Evolutionary conservation across 2,797 vertebrate species (phyloP).

Genomic region (Channallabes apus): DNA sequence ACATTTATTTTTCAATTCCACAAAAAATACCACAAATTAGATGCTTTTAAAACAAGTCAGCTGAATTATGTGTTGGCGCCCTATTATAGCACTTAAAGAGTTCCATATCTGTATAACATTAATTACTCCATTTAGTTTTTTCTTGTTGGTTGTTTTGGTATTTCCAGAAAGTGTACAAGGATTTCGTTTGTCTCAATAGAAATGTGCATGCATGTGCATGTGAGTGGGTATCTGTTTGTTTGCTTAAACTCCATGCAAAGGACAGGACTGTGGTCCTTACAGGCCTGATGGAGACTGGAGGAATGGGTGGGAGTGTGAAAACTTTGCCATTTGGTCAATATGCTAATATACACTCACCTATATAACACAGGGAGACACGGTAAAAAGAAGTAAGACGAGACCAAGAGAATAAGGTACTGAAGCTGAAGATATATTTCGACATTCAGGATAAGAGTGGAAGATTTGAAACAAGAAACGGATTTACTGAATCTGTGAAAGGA

Average conservation of each 20-base stretch:
- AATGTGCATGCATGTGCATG: neutral
- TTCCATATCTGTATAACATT: neutral
- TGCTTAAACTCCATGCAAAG: conserved; percentile 42
- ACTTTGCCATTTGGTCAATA: conserved; percentile 74
- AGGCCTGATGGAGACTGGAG: conserved; percentile 56
- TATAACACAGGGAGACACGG: conserved; percentile 63
- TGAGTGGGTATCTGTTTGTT: conserved; percentile 42
- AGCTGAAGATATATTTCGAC: neutral
- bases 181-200: neutral
- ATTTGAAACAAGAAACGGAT: conserved; percentile 15
- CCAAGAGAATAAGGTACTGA: conserved; percentile 16
- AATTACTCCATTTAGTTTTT: neutral
- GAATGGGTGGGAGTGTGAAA: conserved; percentile 63
- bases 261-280: conserved; percentile 39
- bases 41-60: neutral
- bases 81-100: neutral
- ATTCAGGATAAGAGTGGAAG: neutral
- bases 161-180: neutral
- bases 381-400: conserved; percentile 42
- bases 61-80: neutral
- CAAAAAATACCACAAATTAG: too few relatives aligned
- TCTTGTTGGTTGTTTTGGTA: neutral
- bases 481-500: neutral
- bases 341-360: conserved; percentile 77
- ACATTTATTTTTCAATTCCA: too few relatives aligned